These are phyloP conservation scores for Hermaeophaga mercurialis DNA, from an alignment of 2,888 invertebrate species.

Conservation along the genomic window DNA sequence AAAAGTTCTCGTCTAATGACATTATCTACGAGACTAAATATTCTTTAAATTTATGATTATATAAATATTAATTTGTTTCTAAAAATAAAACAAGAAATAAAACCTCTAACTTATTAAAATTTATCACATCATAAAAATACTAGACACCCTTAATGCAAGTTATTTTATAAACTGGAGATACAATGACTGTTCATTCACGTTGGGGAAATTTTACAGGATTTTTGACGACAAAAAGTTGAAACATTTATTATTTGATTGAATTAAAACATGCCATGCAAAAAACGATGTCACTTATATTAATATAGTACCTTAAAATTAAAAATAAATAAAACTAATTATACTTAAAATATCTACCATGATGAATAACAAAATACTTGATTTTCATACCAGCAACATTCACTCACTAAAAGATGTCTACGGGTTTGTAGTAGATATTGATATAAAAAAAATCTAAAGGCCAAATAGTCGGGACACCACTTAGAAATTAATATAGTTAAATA, in stretches of 20 bases:
- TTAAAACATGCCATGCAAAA: constrained; percentile 26
- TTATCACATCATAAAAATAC: constrained; percentile 47
- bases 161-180: constrained; percentile 22
- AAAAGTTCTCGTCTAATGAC: constrained; percentile 34
- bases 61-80: constrained; percentile 29
- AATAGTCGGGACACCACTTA: no score
- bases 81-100: constrained; percentile 34
- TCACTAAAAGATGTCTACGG: not conserved
- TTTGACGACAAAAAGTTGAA: constrained; percentile 18
- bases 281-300: constrained; percentile 34
- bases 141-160: constrained; percentile 42
- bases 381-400: not conserved
- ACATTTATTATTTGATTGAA: constrained; percentile 20
- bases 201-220: constrained; percentile 34
- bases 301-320: constrained; percentile 22
- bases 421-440: no score
- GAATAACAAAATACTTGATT: not conserved
- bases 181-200: constrained; percentile 20
- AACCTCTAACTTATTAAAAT: constrained; percentile 38
- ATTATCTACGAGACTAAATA: constrained; percentile 36
- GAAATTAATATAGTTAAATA: no score
- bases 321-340: constrained; percentile 16
- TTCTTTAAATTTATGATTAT: constrained; percentile 30
- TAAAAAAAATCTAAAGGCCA: no score
- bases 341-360: constrained; percentile 9